Percentiles rank a stretch among this genome's conserved stretches.
Conservation (phyloP, 2,113 vertebrate genomes). For the Sander lucioperca region DNA sequence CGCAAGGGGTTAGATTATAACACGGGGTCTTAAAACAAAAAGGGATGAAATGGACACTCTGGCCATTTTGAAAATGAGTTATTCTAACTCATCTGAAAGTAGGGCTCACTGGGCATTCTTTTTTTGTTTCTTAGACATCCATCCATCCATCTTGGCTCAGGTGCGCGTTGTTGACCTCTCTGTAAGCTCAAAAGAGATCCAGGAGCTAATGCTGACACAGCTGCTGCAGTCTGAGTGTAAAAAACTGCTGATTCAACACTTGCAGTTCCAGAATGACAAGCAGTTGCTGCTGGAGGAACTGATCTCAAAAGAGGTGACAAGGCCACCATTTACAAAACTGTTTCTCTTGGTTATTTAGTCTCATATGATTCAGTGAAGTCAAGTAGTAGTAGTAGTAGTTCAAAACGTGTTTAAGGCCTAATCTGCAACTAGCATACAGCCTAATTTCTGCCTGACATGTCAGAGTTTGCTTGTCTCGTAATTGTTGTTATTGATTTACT, state of each 20-base stretch:
- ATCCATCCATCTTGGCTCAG: constrained; percentile 78
- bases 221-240: constrained; percentile 76
- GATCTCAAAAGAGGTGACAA: constrained; percentile 74
- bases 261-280: constrained; percentile 69
- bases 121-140: constrained; percentile 78
- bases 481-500: too few species aligned
- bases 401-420: too few species aligned
- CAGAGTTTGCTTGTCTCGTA: too few species aligned
- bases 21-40: background rate
- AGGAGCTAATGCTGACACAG: constrained; percentile 85
- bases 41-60: background rate
- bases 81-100: background rate
- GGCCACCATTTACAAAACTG: background rate
- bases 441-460: too few species aligned
- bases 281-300: constrained; percentile 75
- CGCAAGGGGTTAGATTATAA: background rate
- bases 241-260: constrained; percentile 73
- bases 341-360: background rate
- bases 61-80: background rate
- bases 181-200: constrained; percentile 79
- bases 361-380: background rate
- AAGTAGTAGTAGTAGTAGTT: too few species aligned
- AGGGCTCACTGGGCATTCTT: background rate
- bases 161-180: constrained; percentile 86
- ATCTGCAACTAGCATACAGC: too few species aligned